These are phyloP conservation scores for Heterotis niloticus DNA, from an alignment of 2,113 vertebrate genomes.

Conservation along the genomic window DNA sequence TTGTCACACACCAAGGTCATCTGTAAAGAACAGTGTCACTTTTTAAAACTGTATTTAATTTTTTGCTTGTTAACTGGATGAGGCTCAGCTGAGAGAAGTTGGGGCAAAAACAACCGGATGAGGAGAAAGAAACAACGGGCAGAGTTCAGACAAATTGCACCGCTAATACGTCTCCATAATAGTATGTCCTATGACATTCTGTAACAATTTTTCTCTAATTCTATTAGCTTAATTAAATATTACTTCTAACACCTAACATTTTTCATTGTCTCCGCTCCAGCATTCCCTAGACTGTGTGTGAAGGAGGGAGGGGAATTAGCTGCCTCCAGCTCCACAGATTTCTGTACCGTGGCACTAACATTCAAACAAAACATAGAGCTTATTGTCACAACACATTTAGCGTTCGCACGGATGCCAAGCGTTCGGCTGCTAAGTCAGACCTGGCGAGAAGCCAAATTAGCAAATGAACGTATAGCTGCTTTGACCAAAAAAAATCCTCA, in stretches of 20 bases:
- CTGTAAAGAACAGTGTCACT: not conserved
- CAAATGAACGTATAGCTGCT: conserved; percentile 7
- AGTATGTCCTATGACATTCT: conserved; percentile 56
- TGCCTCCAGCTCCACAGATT: conserved; percentile 1
- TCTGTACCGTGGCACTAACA: not conserved
- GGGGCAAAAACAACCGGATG: conserved; percentile 32
- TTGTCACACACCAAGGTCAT: not conserved
- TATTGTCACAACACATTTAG: conserved; percentile 12
- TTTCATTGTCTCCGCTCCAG: conserved; percentile 57
- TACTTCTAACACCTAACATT: conserved; percentile 57
- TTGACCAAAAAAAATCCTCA: not conserved
- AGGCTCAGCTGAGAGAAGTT: conserved; percentile 29
- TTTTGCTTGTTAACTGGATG: conserved; percentile 17
- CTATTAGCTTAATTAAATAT: conserved; percentile 59
- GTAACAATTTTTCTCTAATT: conserved; percentile 53
- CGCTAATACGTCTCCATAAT: conserved; percentile 54
- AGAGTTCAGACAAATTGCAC: conserved; percentile 48
- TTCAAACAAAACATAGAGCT: conserved; percentile 12
- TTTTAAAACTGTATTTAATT: not conserved
- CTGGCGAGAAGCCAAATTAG: conserved; percentile 5
- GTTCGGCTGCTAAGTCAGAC: conserved; percentile 10
- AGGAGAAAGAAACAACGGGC: conserved; percentile 35
- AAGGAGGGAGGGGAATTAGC: not conserved
- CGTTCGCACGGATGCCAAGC: not conserved
- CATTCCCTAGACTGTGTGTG: conserved; percentile 39